Evolutionary conservation across 2,888 invertebrate genomes (phyloP).

Genomic region (Chirona hameri): DNA sequence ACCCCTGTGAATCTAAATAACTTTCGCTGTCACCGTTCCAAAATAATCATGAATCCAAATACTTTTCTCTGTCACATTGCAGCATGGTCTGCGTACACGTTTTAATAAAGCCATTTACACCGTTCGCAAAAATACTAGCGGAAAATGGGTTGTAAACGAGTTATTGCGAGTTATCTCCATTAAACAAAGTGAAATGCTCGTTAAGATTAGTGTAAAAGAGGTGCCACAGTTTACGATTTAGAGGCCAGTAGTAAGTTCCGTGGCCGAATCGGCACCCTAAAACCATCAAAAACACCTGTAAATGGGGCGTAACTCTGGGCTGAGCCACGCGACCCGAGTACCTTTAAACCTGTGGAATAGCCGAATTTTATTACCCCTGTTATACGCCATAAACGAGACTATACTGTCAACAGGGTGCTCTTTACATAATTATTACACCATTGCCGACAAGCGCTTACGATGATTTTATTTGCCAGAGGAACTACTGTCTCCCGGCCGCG

Average conservation of each 20-base stretch:
- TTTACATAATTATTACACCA: constrained; percentile 28
- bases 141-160: not conserved
- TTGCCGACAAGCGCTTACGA: constrained; percentile 3
- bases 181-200: constrained; percentile 3
- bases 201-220: constrained; percentile 9
- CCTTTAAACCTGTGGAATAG: constrained; percentile 24
- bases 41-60: too few species aligned
- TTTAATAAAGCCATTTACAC: too few species aligned
- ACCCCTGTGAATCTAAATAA: too few species aligned
- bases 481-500: not conserved
- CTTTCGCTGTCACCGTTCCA: too few species aligned
- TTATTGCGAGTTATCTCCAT: constrained; percentile 11
- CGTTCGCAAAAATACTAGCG: not conserved
- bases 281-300: not conserved
- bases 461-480: constrained; percentile 6
- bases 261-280: not conserved
- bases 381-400: constrained; percentile 26
- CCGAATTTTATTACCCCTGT: constrained; percentile 28
- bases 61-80: too few species aligned
- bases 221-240: not conserved
- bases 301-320: constrained; percentile 1
- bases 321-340: not conserved
- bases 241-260: not conserved
- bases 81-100: too few species aligned
- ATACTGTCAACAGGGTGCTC: constrained; percentile 29